phyloP scores from a whole-genome alignment of 1,140 invertebrate genomes.

The Trachelipus rathkii region DNA sequence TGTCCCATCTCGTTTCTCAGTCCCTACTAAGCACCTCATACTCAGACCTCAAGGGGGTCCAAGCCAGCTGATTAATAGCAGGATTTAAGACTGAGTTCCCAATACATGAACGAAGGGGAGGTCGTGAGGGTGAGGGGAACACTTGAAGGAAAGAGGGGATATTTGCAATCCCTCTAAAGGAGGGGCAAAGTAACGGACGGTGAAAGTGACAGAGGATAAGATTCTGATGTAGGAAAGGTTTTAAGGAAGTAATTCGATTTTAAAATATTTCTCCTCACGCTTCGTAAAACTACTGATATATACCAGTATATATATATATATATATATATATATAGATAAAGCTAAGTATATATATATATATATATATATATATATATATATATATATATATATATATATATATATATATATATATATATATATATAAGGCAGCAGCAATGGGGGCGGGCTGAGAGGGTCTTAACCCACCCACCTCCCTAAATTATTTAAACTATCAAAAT shows the following conservation, averaged over 20 bases:
- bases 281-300: no score
- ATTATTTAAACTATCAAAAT: no score
- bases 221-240: neutral
- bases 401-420: no score
- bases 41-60: neutral
- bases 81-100: neutral
- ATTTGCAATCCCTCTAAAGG: neutral
- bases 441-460: no score
- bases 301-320: no score
- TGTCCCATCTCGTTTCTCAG: neutral
- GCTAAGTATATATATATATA: no score
- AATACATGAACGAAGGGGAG: neutral
- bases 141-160: no score
- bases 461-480: no score
- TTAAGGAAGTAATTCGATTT: neutral
- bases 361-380: no score
- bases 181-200: neutral
- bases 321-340: no score
- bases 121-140: neutral
- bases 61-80: neutral
- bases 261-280: neutral
- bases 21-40: neutral
- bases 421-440: no score
- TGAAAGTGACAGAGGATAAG: neutral
- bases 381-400: no score